Conservation (phyloP, 1,140 invertebrate species). For the Whitmania pigra region DNA sequence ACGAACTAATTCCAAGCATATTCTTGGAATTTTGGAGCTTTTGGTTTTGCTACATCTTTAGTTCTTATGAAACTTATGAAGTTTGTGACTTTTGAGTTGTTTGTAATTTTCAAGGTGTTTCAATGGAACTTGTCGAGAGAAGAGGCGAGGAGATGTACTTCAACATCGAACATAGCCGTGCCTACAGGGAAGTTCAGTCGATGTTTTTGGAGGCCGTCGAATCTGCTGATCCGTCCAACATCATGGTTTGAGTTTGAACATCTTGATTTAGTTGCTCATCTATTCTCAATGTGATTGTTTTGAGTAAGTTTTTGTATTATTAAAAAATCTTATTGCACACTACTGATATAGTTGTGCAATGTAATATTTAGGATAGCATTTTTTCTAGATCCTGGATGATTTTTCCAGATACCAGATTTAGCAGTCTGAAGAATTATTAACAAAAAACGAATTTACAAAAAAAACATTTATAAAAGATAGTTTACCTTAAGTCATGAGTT, state of each 20-base stretch:
- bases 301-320: too few species aligned
- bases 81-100: conserved; percentile 12
- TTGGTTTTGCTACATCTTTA: too few species aligned
- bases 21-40: conserved; percentile 8
- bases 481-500: too few species aligned
- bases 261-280: not conserved
- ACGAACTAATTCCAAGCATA: not conserved
- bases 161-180: conserved; percentile 61
- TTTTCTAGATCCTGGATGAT: too few species aligned
- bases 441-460: too few species aligned
- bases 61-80: not conserved
- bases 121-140: conserved; percentile 55
- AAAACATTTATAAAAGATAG: too few species aligned
- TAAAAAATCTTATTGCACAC: too few species aligned
- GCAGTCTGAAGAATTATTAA: too few species aligned
- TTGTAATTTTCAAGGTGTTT: conserved; percentile 50
- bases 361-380: too few species aligned
- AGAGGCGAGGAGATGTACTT: conserved; percentile 53
- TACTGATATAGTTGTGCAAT: not conserved
- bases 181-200: conserved; percentile 62
- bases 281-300: not conserved
- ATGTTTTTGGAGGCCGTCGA: conserved; percentile 65
- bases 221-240: conserved; percentile 64
- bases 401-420: too few species aligned
- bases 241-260: conserved; percentile 51